Evolutionary conservation across 2,888 invertebrate species (phyloP).

Genomic region (Geophilus truncorum): DNA sequence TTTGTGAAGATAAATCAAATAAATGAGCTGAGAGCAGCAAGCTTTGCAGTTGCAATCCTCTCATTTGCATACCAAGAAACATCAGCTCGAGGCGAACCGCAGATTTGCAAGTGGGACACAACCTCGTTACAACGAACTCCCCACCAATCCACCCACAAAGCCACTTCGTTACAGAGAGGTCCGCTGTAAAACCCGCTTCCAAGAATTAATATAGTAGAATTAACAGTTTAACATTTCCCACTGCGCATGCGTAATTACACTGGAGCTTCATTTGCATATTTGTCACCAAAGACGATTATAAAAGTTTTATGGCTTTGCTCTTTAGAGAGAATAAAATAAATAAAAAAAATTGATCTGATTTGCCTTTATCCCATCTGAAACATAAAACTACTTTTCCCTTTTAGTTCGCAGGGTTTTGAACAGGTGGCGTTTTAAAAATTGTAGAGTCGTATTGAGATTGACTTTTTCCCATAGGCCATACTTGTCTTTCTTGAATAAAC

Average conservation of each 20-base stretch:
- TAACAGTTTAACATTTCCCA: conserved; percentile 21
- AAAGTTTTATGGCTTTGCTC: background rate
- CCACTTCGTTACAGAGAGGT: background rate
- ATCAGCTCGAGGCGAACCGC: conserved; percentile 20
- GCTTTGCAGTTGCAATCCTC: conserved; percentile 18
- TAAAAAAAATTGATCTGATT: background rate
- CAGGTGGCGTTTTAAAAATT: background rate
- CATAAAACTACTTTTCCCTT: background rate
- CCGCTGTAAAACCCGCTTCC: background rate
- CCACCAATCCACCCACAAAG: background rate
- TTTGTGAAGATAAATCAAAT: conserved; percentile 16
- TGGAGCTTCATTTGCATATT: conserved; percentile 10
- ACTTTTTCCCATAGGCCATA: conserved; percentile 14
- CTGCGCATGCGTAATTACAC: conserved; percentile 7
- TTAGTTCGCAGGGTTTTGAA: background rate
- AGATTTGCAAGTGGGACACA: background rate
- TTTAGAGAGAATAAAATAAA: background rate
- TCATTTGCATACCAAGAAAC: conserved; percentile 27
- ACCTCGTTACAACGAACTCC: background rate
- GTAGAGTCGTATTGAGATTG: background rate
- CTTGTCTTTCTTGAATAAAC: conserved; percentile 25
- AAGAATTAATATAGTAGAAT: conserved; percentile 24
- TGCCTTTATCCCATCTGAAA: background rate
- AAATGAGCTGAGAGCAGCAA: conserved; percentile 1
- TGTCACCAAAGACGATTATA: conserved; percentile 27